Percentiles rank a stretch among this genome's conserved stretches.
Conservation (phyloP, 2,888 invertebrate genomes). For the Merodon equestris region DNA sequence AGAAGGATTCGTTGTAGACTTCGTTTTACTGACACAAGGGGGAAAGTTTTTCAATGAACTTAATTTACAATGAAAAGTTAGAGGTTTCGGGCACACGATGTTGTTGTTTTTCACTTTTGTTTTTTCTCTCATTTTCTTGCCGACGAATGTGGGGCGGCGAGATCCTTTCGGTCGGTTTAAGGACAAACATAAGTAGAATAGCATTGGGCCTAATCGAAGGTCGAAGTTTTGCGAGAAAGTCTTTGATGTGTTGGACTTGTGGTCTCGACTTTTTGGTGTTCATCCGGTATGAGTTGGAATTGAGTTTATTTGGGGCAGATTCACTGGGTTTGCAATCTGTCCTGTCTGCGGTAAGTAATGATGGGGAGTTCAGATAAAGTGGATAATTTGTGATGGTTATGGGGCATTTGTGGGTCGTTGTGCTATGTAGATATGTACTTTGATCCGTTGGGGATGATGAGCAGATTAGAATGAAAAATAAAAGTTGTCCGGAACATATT, state of each 20-base stretch:
- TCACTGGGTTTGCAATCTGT: constrained; percentile 19
- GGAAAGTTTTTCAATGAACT: constrained; percentile 54
- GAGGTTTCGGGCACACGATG: constrained; percentile 3
- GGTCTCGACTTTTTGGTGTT: constrained; percentile 1
- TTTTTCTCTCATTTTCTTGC: no score
- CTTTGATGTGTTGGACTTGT: constrained; percentile 44
- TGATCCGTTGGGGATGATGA: background rate
- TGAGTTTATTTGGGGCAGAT: constrained; percentile 3
- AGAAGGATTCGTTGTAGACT: no score
- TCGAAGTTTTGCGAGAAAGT: constrained; percentile 10
- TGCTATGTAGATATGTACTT: no score
- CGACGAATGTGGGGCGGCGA: no score
- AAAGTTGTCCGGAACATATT: no score
- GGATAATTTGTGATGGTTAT: constrained; percentile 29
- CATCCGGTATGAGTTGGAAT: no score
- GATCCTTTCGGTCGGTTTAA: no score
- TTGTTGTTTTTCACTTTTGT: background rate
- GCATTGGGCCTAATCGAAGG: constrained; percentile 46
- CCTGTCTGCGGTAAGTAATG: constrained; percentile 34
- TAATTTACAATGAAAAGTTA: constrained; percentile 53
- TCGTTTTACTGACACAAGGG: background rate
- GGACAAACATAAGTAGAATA: constrained; percentile 31
- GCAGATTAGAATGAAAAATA: constrained; percentile 32
- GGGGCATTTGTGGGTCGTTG: background rate
- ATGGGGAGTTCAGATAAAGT: constrained; percentile 33